Base-by-base conservation (phyloP, 2,888 invertebrate genomes). In the Torymus tubicola region DNA sequence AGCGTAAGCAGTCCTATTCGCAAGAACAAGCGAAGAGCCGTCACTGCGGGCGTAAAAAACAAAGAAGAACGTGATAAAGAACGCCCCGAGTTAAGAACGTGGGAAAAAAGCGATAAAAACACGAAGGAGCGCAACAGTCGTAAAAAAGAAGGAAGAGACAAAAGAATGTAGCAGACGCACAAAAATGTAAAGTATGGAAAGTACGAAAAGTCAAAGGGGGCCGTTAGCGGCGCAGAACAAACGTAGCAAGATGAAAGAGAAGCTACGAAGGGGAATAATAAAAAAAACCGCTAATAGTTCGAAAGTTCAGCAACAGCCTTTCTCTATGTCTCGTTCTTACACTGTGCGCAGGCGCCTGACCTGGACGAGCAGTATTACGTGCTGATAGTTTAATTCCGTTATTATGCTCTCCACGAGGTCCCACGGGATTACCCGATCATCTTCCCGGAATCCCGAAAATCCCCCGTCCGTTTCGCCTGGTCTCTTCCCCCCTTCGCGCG, bases 321-420 rank as follows among this genome's bases (percentile, higher is more conserved):
- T 11, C 42, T 52, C 5, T 11, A 18, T 14, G 24, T 11, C 18
- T 52, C 52, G 13, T 13, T 3, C 24, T 8, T 13, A 2, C 11
- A 5, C 21, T 21, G 12, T 10, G 13, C 18, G 10, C 67, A 10
- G 24, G 50, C 65, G 50, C 13, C 16, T n/a, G 13, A 55, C n/a
- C 58, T 14, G 79, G 67, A 31, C 31, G 31, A 31, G 31, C 31
- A 72, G 82, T 80, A 84, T 86, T 85, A 85, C 84, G 79, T 79
- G 83, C 78, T 82, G 86, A 86, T 85, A 84, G 85, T 84, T 84
- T 84, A 83, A 83, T 84, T 84, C 80, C 78, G 83, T 84, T 84
- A 86, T 86, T 85, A 85, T 84, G 82, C 84, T 83, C 84, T 84
- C 52, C 76, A 80, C 79, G 82, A 81, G 70, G 74, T 64, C 74